phyloP scores from a whole-genome alignment of 2,797 vertebrate genomes.

The Phrynocephalus vlangalii region DNA sequence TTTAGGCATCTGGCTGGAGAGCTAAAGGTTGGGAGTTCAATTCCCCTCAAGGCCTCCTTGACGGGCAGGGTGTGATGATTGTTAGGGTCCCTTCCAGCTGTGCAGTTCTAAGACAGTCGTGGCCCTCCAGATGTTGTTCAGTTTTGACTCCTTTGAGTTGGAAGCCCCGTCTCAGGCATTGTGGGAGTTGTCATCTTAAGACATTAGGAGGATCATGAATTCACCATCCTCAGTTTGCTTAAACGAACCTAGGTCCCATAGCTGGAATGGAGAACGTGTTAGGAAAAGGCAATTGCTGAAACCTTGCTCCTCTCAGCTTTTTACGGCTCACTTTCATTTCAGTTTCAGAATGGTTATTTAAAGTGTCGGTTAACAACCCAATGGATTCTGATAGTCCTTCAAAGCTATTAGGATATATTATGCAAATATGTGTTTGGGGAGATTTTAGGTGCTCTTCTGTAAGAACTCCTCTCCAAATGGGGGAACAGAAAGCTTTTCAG shows the following conservation, averaged over 20 bases:
- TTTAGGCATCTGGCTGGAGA: no score
- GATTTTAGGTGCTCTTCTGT: not conserved
- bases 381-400: not conserved
- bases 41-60: no score
- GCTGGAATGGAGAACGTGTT: not conserved
- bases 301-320: not conserved
- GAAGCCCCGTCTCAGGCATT: no score
- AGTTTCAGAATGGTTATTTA: not conserved
- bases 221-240: not conserved
- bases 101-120: no score
- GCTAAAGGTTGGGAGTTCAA: no score
- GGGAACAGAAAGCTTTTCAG: not conserved
- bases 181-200: no score
- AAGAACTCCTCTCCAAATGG: not conserved
- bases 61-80: no score
- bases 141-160: no score
- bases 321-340: not conserved
- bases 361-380: slow-evolving; percentile 3
- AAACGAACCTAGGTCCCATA: no score
- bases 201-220: no score
- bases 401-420: slow-evolving; percentile 28
- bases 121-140: no score
- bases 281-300: not conserved
- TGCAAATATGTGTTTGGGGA: slow-evolving; percentile 21
- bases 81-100: no score